Evolutionary conservation across 1,140 invertebrate species (phyloP).

Genomic region (Sitobion miscanthi): DNA sequence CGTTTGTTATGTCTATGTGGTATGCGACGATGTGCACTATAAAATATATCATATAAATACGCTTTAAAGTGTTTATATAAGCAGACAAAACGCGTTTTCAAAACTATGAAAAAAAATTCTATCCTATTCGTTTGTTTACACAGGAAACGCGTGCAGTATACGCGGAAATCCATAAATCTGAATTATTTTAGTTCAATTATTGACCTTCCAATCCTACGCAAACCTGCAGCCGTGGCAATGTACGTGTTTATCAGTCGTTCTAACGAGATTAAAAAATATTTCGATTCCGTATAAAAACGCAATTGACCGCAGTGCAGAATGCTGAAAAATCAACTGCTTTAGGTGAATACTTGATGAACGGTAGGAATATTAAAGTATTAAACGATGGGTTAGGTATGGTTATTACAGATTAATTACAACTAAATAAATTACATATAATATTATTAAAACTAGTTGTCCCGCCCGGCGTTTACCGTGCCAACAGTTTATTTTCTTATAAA

Average conservation of each 20-base stretch:
- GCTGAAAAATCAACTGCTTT: not conserved
- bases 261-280: not conserved
- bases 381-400: not conserved
- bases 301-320: not conserved
- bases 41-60: not conserved
- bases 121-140: not conserved
- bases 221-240: no score
- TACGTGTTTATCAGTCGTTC: not conserved
- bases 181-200: not conserved
- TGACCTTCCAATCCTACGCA: not conserved
- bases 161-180: conserved; percentile 5
- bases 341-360: not conserved
- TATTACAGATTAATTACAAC: not conserved
- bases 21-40: not conserved
- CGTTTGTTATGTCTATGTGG: not conserved
- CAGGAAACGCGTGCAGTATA: not conserved
- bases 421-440: no score
- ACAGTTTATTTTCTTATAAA: no score
- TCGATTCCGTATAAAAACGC: not conserved
- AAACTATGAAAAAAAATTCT: not conserved
- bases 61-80: not conserved
- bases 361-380: not conserved
- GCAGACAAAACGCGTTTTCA: not conserved
- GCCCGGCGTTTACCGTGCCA: no score
- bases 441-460: no score